Evolutionary conservation across 2,113 vertebrate species (phyloP), one percentile per base, ranked within the genome.

Genomic region (Nannospalax galili): DNA sequence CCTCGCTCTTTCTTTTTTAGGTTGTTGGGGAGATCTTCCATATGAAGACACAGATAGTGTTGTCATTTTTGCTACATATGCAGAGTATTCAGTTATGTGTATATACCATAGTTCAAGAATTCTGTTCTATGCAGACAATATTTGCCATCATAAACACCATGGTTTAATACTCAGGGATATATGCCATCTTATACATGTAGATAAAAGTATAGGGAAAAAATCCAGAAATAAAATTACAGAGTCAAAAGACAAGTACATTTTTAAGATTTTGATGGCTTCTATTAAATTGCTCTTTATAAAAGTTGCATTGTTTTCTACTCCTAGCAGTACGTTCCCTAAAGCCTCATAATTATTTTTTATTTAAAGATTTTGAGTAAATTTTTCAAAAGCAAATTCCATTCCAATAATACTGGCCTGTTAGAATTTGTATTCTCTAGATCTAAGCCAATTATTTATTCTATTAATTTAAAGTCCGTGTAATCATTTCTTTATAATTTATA

Each of bases 341-440:
- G 24, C 37, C 15, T 93, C 88, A 17, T 74, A 75, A 58, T 82
- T 88, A 70, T 37, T 91, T 80, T 91, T 86, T 45, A 69, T 90
- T 96, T 93, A 37, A 97, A 95, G 81, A 45, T 28, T 22, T 42
- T 58, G n/a, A 48, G 20, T 56, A 28, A 28, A 81, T 91, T 92
- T 52, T 97, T 95, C 32, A 74, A 84, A 93, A 81, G 5, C 28
- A 94, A 89, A 89, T 65, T 92, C 16, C 17, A 75, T 87, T 91
- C 42, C 45, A 78, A 22, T 88, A 60, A 90, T 89, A 32, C 45
- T 88, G 30, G 15, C 72, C 84, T 72, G 37, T 81, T 69, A 84
- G 72, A 81, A 67, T 28, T 73, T 87, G 26, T 22, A 69, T 84
- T 80, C 74, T 92, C 84, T 69, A 62, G 94, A 24, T 32, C 56